phyloP scores from a whole-genome alignment of 1,140 invertebrate species.

The Pseudomyrmex dendroicus region DNA sequence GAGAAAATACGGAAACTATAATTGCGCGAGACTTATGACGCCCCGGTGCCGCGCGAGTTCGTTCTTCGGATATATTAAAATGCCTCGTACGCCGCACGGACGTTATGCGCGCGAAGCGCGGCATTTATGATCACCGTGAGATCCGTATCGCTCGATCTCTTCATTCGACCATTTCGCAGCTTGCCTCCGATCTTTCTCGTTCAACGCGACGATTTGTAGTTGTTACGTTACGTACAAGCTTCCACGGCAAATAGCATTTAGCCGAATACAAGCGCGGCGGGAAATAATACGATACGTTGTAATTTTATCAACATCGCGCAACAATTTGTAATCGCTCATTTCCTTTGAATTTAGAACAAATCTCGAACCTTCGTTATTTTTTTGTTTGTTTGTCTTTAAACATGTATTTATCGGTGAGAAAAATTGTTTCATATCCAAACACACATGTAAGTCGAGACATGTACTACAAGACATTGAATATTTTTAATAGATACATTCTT shows the following conservation, averaged over 20 bases:
- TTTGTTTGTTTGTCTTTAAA: no score
- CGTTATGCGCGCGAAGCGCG: conserved; percentile 20
- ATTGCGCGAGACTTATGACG: conserved; percentile 82
- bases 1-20: conserved; percentile 83
- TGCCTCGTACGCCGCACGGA: conserved; percentile 18
- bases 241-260: conserved; percentile 24
- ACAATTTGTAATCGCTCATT: no score
- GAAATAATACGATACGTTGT: conserved; percentile 1
- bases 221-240: conserved; percentile 61
- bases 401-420: no score
- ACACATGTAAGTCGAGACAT: neutral
- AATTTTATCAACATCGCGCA: neutral
- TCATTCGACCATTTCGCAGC: conserved; percentile 58
- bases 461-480: conserved; percentile 69
- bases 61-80: conserved; percentile 7
- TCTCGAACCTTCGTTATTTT: neutral
- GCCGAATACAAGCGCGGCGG: neutral
- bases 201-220: conserved; percentile 65
- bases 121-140: conserved; percentile 69
- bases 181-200: conserved; percentile 63
- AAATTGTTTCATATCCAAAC: no score
- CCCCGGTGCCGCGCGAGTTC: conserved; percentile 60
- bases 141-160: conserved; percentile 71
- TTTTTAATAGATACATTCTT: neutral
- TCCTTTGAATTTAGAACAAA: no score